phyloP scores from a whole-genome alignment of 1,140 invertebrate genomes.

The Panagrolaimus sp. region DNA sequence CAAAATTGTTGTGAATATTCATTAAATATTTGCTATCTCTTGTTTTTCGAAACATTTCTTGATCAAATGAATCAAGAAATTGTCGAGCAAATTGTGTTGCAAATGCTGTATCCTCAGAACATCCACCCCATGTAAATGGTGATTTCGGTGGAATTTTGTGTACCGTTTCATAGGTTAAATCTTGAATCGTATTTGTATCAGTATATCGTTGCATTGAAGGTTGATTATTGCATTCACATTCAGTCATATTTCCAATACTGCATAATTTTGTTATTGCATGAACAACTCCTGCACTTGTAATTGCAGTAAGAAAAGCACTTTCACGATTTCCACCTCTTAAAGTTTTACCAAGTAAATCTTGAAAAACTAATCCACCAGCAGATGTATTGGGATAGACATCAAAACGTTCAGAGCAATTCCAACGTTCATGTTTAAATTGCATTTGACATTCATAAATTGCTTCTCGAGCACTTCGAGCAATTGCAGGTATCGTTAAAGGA shows the following conservation, averaged over 20 bases:
- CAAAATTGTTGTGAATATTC: constrained; percentile 68
- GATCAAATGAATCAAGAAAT: constrained; percentile 64
- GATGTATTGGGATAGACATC: constrained; percentile 25
- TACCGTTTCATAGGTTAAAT: not conserved
- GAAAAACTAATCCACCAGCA: constrained; percentile 21
- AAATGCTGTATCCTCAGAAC: constrained; percentile 65
- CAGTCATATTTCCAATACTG: constrained; percentile 67
- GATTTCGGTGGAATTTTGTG: constrained; percentile 6
- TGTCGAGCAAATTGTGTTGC: constrained; percentile 64
- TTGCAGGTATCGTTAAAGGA: constrained; percentile 34
- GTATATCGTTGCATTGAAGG: constrained; percentile 64
- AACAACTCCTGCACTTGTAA: constrained; percentile 68
- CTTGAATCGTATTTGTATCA: constrained; percentile 62
- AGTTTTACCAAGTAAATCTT: constrained; percentile 38
- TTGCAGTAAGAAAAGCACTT: constrained; percentile 68
- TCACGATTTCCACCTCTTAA: constrained; percentile 61
- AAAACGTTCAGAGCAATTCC: constrained; percentile 41
- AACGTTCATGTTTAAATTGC: constrained; percentile 42
- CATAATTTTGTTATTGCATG: constrained; percentile 68
- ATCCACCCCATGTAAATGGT: constrained; percentile 43
- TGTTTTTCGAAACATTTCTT: constrained; percentile 45
- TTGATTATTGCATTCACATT: constrained; percentile 66
- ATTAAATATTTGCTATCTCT: constrained; percentile 62
- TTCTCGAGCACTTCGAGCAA: constrained; percentile 34
- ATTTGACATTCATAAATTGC: constrained; percentile 35